phyloP scores from a whole-genome alignment of 2,797 vertebrate species.

The Chromobotia macracanthus region DNA sequence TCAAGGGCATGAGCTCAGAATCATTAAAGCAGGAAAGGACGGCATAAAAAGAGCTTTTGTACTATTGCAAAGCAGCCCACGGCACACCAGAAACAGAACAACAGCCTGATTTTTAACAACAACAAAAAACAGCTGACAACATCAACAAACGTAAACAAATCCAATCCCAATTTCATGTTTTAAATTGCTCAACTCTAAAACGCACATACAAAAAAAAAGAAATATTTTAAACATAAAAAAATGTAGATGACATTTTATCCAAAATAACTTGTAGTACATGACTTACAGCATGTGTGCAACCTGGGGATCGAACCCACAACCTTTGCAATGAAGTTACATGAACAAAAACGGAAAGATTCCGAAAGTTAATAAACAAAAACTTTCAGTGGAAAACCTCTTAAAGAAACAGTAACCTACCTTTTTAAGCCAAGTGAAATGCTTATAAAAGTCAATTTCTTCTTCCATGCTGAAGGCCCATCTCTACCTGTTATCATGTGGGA shows the following conservation, averaged over 20 bases:
- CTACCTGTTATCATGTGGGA: conserved; percentile 71
- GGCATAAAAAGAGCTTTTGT: conserved; percentile 51
- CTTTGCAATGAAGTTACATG: background rate
- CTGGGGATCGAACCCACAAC: background rate
- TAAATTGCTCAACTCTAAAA: background rate
- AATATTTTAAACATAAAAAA: background rate
- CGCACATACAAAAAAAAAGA: background rate
- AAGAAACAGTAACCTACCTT: conserved; percentile 81
- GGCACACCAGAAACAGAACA: conserved; percentile 35
- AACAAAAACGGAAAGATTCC: conserved; percentile 35
- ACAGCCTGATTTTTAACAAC: background rate
- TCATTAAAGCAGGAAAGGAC: conserved; percentile 32
- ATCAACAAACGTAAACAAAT: conserved; percentile 1
- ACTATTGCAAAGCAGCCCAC: conserved; percentile 42
- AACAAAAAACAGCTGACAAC: background rate
- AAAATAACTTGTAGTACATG: no score
- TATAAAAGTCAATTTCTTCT: conserved; percentile 93
- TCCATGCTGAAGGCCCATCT: conserved; percentile 93
- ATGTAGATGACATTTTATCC: no score
- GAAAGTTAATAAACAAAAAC: background rate
- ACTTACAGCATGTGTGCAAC: no score
- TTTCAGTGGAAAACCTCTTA: conserved; percentile 36
- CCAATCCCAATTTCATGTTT: background rate
- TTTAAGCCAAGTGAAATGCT: conserved; percentile 93
- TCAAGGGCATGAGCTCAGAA: conserved; percentile 43